Evolutionary conservation across 2,888 invertebrate species (phyloP), one percentile per base, ranked within the genome.

Genomic region (Acrocyrtus sp.): DNA sequence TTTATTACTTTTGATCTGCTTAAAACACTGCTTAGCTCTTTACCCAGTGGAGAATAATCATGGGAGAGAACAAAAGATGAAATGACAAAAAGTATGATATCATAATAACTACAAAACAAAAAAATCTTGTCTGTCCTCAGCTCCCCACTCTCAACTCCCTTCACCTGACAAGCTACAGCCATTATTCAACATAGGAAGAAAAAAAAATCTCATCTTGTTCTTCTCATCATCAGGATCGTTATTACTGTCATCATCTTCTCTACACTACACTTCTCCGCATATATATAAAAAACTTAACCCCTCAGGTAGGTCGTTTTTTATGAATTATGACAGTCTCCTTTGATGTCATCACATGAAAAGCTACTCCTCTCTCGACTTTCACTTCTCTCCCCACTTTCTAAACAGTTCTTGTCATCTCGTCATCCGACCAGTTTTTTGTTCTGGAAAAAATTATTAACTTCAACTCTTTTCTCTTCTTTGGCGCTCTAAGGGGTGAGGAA

Each of bases 291-390:
- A 27, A 48, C 26, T 43, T 70, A 70, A 51, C 70, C 70, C 69
- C 56, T 34, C 62, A 70, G 70, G 70, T 70, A 70, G 41, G 57
- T 70, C 51, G n/a, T n/a, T n/a, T 54, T 57, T 51, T 65, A 63
- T 72, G 72, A 72, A 72, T 72, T 72, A 72, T 72, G 72, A 72
- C 58, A 56, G 50, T 58, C 58, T 72, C 58, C 72, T 72, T 72
- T 72, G 72, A 72, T 72, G 63, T 72, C 72, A 58, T 45, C 50
- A 50, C 41, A 50, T 51, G 53, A 48, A 53, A 50, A 22, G 58
- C 43, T 54, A n/a, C n/a, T 50, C 45, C 26, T 51, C 15, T 24
- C 26, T 41, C 22, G 12, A 27, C 45, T 54, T 65, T 48, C 41
- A 51, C 45, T 56, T 41, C 41, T 56, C 41, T 41, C 56, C 43